phyloP scores from a whole-genome alignment of 2,888 invertebrate species.

The Laothoe populi region DNA sequence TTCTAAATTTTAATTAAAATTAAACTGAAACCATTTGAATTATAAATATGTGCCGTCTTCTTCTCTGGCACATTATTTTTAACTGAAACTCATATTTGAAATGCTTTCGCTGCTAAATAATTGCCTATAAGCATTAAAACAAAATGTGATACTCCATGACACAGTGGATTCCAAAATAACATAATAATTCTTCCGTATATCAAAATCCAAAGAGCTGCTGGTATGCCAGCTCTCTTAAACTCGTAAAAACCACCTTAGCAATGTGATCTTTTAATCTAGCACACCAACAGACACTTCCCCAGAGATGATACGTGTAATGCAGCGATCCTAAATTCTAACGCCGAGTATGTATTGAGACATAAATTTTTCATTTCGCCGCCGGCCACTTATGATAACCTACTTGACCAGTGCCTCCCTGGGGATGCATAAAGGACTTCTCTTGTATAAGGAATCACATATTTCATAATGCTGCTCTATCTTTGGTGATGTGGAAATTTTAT shows the following conservation, averaged over 20 bases:
- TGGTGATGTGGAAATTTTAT: conserved; percentile 50
- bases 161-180: too few relatives aligned
- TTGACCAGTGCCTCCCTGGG: conserved; percentile 79
- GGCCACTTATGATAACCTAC: conserved; percentile 82
- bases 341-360: conserved; percentile 80
- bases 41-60: too few relatives aligned
- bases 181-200: not conserved
- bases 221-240: not conserved
- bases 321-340: conserved; percentile 61
- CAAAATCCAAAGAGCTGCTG: not conserved
- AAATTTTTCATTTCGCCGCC: conserved; percentile 82
- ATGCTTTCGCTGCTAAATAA: too few relatives aligned
- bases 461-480: conserved; percentile 65
- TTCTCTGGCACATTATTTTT: too few relatives aligned
- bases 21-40: too few relatives aligned
- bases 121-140: too few relatives aligned
- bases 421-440: conserved; percentile 83
- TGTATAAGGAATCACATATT: conserved; percentile 84
- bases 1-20: too few relatives aligned
- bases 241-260: conserved; percentile 1
- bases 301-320: conserved; percentile 62
- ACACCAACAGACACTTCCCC: conserved; percentile 46
- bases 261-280: conserved; percentile 24
- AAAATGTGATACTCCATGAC: too few relatives aligned
- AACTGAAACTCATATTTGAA: too few relatives aligned